Percentiles rank a stretch among this genome's conserved stretches.
Conservation (phyloP, 2,797 vertebrate species). For the Masticophis lateralis region DNA sequence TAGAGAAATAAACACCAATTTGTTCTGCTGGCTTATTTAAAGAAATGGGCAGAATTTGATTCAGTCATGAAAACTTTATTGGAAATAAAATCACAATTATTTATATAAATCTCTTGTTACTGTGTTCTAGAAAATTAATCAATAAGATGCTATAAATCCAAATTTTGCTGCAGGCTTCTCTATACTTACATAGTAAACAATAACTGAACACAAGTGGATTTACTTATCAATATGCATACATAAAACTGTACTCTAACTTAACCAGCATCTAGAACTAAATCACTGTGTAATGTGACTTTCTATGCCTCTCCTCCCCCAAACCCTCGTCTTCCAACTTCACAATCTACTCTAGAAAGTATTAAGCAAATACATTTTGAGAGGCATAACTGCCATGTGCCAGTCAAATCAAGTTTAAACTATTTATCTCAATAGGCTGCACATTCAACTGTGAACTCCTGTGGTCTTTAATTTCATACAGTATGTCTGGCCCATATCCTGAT, state of each 20-base stretch:
- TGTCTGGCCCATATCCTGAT: not conserved
- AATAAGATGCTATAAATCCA: not conserved
- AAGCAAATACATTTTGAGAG: not conserved
- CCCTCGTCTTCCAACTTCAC: not conserved
- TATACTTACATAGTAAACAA: not conserved
- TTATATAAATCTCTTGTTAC: not conserved
- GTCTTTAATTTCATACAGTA: not conserved
- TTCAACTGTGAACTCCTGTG: not conserved
- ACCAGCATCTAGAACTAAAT: not conserved
- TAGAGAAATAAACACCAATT: not conserved
- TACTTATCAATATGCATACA: not conserved
- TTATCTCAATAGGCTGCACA: not conserved
- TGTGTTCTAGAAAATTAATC: not conserved
- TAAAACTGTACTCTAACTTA: not conserved
- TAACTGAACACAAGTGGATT: not conserved
- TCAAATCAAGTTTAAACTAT: not conserved
- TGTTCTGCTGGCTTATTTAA: accelerated
- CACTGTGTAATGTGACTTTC: not conserved
- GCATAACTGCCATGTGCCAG: not conserved
- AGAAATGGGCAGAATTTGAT: not conserved
- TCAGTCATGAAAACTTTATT: not conserved
- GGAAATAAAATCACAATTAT: not conserved
- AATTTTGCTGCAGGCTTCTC: not conserved
- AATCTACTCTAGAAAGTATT: not conserved
- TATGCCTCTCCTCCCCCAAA: not conserved